phyloP scores from a whole-genome alignment of 2,888 invertebrate genomes.

The Theodoxus fluviatilis region DNA sequence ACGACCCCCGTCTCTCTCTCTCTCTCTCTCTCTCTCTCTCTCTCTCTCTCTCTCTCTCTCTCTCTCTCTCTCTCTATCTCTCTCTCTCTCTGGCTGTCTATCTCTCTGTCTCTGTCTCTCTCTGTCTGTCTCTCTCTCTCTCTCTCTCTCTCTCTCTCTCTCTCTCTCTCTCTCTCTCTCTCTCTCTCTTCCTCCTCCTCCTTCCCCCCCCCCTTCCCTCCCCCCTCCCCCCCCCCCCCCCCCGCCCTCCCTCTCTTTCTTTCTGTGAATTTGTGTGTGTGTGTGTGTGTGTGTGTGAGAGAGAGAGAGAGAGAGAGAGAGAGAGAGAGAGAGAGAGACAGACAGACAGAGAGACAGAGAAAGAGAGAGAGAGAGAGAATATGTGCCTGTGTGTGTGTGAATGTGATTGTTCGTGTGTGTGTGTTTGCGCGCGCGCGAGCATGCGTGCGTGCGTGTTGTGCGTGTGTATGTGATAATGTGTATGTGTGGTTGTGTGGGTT shows the following conservation, averaged over 20 bases:
- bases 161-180: background rate
- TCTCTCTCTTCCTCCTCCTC: background rate
- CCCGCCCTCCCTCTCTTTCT: background rate
- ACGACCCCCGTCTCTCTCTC: background rate
- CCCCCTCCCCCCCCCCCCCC: background rate
- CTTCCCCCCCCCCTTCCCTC: background rate
- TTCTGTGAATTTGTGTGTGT: background rate
- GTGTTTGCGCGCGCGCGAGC: too few relatives aligned
- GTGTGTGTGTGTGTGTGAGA: background rate
- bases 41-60: slow-evolving; percentile 15
- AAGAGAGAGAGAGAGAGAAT: slow-evolving; percentile 1
- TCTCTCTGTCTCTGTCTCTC: background rate
- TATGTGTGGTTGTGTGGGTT: too few relatives aligned
- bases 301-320: background rate
- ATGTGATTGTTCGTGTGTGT: too few relatives aligned
- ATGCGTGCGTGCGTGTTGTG: too few relatives aligned
- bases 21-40: slow-evolving; percentile 10
- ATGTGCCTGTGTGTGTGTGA: too few relatives aligned
- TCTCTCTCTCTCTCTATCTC: background rate
- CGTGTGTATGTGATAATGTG: too few relatives aligned
- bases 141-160: background rate
- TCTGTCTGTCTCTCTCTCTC: background rate
- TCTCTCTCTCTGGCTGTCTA: slow-evolving; percentile 12
- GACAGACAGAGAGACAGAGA: slow-evolving; percentile 17
- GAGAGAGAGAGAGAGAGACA: background rate